phyloP scores from a whole-genome alignment of 2,888 invertebrate genomes.

The Xestobium rufovillosum region DNA sequence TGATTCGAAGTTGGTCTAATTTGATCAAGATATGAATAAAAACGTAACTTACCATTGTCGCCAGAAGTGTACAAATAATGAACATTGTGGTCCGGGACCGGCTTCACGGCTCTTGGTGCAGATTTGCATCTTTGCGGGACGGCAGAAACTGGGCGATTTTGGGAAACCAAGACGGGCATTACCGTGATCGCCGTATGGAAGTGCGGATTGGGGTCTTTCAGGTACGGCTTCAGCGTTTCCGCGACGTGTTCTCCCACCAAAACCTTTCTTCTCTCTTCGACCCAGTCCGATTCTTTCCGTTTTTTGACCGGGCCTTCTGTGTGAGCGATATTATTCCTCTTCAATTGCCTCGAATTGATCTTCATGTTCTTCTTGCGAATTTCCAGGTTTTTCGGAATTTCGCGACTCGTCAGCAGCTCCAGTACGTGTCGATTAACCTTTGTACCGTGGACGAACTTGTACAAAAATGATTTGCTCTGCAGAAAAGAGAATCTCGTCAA shows the following conservation, averaged over 20 bases:
- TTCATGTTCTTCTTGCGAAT: neutral
- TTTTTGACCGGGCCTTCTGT: too few relatives aligned
- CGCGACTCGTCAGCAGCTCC: neutral
- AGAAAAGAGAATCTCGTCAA: too few relatives aligned
- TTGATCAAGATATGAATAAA: too few relatives aligned
- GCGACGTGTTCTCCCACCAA: neutral
- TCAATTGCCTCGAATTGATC: neutral
- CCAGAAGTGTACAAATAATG: neutral
- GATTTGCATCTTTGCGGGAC: too few relatives aligned
- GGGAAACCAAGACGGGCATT: conserved; percentile 30
- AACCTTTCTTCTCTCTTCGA: too few relatives aligned
- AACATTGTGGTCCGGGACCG: neutral
- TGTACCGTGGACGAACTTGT: neutral
- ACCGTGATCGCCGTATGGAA: conserved; percentile 21
- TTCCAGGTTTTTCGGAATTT: neutral
- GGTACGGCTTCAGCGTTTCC: neutral
- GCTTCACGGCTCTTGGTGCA: conserved; percentile 11
- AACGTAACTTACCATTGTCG: too few relatives aligned
- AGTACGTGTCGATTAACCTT: neutral
- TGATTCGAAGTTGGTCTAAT: too few relatives aligned
- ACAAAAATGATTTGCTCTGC: neutral
- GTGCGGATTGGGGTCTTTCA: neutral
- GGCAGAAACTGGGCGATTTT: too few relatives aligned
- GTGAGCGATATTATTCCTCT: too few relatives aligned
- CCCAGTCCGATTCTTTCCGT: too few relatives aligned